Conservation (phyloP, 2,113 vertebrate genomes). For the Lophotis ruficrista region DNA sequence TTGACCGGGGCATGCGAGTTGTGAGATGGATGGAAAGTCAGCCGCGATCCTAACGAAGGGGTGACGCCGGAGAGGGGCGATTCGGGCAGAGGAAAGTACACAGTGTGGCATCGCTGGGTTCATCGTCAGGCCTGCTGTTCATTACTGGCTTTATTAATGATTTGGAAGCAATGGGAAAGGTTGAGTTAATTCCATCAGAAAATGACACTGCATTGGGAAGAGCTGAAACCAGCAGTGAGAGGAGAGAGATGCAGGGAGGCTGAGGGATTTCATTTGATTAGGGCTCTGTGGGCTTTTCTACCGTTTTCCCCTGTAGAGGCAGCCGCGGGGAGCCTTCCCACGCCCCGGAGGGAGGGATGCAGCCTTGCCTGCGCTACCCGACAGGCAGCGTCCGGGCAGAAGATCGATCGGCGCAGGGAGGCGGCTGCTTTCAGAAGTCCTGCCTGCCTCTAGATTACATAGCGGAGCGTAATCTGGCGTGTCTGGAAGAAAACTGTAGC, state of each 20-base stretch:
- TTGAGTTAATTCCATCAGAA: neutral
- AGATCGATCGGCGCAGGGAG: fast-evolving
- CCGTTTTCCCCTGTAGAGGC: fast-evolving
- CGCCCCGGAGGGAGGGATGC: neutral
- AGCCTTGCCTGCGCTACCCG: neutral
- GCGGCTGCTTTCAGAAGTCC: neutral
- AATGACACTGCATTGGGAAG: neutral
- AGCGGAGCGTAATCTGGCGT: fast-evolving
- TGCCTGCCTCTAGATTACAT: neutral
- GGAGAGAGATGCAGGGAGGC: neutral
- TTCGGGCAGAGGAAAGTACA: neutral
- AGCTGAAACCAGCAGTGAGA: neutral
- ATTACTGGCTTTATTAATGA: neutral
- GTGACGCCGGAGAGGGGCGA: neutral
- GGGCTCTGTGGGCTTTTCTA: neutral
- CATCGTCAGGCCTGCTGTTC: neutral
- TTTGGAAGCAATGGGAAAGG: neutral
- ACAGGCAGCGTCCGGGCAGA: neutral
- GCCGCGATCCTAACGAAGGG: neutral
- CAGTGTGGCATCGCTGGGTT: neutral
- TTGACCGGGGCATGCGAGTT: fast-evolving
- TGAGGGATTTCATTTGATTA: neutral
- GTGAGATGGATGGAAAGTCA: neutral
- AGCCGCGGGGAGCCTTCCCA: neutral
- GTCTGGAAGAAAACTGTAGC: neutral